phyloP scores from a whole-genome alignment of 2,888 invertebrate species.

The Belgica antarctica region DNA sequence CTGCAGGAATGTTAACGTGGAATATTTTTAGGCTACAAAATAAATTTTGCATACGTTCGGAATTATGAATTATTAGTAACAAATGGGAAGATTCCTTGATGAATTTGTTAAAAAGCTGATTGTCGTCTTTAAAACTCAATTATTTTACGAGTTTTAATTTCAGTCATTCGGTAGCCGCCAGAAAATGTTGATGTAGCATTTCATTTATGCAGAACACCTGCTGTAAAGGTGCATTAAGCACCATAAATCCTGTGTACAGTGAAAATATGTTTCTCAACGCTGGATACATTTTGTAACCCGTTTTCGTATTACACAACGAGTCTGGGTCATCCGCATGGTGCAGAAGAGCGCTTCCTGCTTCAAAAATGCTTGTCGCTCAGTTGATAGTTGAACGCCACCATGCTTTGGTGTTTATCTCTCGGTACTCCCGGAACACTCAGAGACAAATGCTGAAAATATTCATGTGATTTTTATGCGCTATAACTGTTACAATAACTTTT shows the following conservation, averaged over 20 bases:
- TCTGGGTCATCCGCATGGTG: background rate
- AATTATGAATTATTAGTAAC: constrained; percentile 21
- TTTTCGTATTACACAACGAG: background rate
- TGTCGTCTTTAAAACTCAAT: constrained; percentile 37
- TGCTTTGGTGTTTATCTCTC: no score
- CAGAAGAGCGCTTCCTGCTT: no score
- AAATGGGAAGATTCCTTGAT: constrained; percentile 12
- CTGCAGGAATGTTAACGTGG: constrained; percentile 27
- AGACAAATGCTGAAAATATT: background rate
- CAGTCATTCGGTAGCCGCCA: no score
- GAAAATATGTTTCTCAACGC: constrained; percentile 4
- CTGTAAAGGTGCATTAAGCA: constrained; percentile 22
- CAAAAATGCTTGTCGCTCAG: no score
- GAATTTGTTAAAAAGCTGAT: constrained; percentile 10
- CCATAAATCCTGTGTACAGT: background rate
- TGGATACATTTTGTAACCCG: background rate
- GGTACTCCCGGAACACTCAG: no score
- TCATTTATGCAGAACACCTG: background rate
- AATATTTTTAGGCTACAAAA: constrained; percentile 36
- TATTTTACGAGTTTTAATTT: no score
- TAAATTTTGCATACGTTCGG: constrained; percentile 13
- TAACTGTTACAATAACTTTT: background rate
- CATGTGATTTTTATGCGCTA: constrained; percentile 11
- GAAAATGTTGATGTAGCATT: background rate
- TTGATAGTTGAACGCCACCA: no score